A percentile compares a stretch with the other conserved stretches of the same genome.
These are phyloP conservation scores for Epizoanthus scotinus DNA, from an alignment of 92 coral and sea anemone genomes.

Conservation along the genomic window DNA sequence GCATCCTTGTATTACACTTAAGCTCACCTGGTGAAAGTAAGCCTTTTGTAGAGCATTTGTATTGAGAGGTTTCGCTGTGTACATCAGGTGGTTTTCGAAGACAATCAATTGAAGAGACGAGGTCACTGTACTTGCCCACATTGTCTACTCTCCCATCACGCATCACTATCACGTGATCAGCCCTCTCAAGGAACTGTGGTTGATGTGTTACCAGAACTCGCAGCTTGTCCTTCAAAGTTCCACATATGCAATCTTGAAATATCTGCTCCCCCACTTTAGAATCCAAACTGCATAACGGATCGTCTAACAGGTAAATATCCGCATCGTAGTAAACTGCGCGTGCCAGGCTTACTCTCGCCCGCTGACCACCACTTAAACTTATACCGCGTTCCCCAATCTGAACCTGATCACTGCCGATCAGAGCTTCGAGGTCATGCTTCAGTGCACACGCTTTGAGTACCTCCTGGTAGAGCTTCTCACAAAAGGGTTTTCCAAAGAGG, in stretches of 20 bases:
- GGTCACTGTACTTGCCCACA: constrained; percentile 6
- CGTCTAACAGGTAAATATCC: constrained; percentile 17
- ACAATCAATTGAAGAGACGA: constrained; percentile 10
- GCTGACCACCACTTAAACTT: constrained; percentile 27
- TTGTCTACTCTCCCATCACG: constrained; percentile 14
- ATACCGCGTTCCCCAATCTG: constrained; percentile 26
- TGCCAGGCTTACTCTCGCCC: constrained; percentile 24
- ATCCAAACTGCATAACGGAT: constrained; percentile 21
- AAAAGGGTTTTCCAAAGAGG: constrained; percentile 20
- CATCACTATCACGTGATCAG: constrained; percentile 7
- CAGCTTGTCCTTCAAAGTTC: constrained; percentile 1
- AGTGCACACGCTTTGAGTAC: constrained; percentile 15
- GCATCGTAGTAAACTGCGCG: constrained; percentile 22
- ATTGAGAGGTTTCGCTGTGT: background rate
- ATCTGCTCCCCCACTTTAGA: constrained; percentile 19
- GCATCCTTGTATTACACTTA: no score
- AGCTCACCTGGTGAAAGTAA: constrained; percentile 23
- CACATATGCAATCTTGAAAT: constrained; percentile 23
- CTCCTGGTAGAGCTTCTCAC: constrained; percentile 7
- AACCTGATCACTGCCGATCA: background rate
- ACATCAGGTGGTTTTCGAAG: background rate
- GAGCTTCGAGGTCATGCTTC: constrained; percentile 21
- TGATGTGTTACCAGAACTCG: constrained; percentile 24
- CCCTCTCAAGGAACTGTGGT: constrained; percentile 14
- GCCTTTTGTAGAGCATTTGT: background rate